Conservation (phyloP, 2,888 invertebrate genomes). For the Nasonia oneida region DNA sequence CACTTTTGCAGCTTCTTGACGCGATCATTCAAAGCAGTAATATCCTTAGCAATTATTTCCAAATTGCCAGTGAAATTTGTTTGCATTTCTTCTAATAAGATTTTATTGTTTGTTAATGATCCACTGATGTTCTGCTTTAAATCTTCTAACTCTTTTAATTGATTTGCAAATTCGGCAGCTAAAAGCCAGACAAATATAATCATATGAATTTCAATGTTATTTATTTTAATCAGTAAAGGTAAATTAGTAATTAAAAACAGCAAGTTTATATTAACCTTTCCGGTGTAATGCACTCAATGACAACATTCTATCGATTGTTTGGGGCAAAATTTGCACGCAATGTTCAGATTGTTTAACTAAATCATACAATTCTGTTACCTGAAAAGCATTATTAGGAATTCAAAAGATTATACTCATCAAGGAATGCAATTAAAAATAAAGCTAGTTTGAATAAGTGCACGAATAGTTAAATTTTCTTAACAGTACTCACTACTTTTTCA, state of each 20-base stretch:
- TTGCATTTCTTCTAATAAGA: slow-evolving; percentile 88
- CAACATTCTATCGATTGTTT: slow-evolving; percentile 91
- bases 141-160: slow-evolving; percentile 89
- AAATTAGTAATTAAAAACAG: not conserved
- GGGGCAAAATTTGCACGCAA: slow-evolving; percentile 88
- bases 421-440: not conserved
- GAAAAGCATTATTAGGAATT: slow-evolving; percentile 66
- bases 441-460: not conserved
- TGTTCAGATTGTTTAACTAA: slow-evolving; percentile 92
- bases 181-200: slow-evolving; percentile 27
- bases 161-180: slow-evolving; percentile 92
- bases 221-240: not conserved
- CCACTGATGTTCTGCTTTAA: slow-evolving; percentile 87
- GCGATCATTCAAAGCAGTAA: slow-evolving; percentile 87
- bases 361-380: slow-evolving; percentile 93
- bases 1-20: slow-evolving; percentile 83
- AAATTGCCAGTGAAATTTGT: slow-evolving; percentile 90
- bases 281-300: slow-evolving; percentile 93
- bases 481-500: slow-evolving; percentile 78
- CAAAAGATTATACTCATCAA: not conserved
- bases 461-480: not conserved
- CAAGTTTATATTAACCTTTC: slow-evolving; percentile 84
- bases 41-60: slow-evolving; percentile 88
- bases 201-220: slow-evolving; percentile 36
- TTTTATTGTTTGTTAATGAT: slow-evolving; percentile 89